Evolutionary conservation across 2,888 invertebrate species (phyloP).

Genomic region (Pachydiplax longipennis): DNA sequence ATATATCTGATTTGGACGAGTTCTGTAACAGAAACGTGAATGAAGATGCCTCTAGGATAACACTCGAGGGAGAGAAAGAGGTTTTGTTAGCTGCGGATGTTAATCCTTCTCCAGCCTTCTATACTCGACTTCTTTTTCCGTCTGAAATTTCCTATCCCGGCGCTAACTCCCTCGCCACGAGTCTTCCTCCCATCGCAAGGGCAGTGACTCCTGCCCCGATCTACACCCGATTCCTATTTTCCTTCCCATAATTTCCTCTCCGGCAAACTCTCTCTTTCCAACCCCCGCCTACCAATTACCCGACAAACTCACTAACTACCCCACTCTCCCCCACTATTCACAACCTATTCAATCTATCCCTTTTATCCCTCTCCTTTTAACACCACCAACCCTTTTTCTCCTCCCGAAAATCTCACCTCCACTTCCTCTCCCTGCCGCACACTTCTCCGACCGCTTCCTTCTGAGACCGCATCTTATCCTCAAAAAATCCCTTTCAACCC

Average conservation of each 20-base stretch:
- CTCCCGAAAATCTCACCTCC: background rate
- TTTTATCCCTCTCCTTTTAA: background rate
- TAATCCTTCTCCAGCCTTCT: background rate
- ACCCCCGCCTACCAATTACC: background rate
- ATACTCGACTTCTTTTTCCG: background rate
- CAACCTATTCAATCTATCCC: background rate
- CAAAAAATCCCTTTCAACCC: background rate
- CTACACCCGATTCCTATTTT: background rate
- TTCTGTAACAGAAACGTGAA: no score
- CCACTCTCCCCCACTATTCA: background rate
- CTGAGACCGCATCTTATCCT: background rate
- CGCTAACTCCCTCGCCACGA: background rate
- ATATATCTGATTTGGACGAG: no score
- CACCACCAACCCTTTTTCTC: background rate
- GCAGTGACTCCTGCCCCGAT: background rate
- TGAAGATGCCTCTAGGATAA: no score
- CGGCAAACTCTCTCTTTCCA: background rate
- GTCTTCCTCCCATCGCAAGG: background rate
- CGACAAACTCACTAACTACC: background rate
- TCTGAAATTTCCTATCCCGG: background rate
- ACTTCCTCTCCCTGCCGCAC: background rate
- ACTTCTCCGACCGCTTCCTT: background rate
- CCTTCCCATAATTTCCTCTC: background rate
- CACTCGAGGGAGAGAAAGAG: no score
- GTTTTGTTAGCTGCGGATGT: no score